Evolutionary conservation across 2,113 vertebrate genomes (phyloP).

Genomic region (Coreoperca whiteheadi): DNA sequence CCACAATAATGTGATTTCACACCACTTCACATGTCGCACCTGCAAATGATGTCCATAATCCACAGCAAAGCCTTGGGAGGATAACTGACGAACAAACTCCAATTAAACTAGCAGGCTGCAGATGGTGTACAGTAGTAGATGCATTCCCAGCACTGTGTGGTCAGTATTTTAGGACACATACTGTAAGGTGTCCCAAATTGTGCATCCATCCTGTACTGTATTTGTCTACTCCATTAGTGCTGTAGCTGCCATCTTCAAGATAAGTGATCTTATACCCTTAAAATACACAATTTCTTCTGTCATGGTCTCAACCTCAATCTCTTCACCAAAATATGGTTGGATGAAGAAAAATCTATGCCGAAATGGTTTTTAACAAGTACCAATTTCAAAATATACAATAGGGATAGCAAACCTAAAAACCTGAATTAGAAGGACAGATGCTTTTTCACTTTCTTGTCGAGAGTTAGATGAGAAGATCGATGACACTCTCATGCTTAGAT

Average conservation of each 20-base stretch:
- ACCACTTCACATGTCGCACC: constrained; percentile 22
- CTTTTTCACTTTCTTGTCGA: too few species aligned
- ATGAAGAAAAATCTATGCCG: neutral
- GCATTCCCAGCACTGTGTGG: neutral
- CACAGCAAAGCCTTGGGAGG: constrained; percentile 19
- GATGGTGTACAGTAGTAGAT: neutral
- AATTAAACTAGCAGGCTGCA: constrained; percentile 8
- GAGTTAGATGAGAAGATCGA: neutral
- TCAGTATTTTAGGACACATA: constrained; percentile 13
- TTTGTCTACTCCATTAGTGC: constrained; percentile 9
- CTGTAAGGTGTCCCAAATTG: constrained; percentile 2
- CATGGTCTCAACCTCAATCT: neutral
- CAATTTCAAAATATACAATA: neutral
- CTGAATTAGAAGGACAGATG: neutral
- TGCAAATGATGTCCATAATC: constrained; percentile 38
- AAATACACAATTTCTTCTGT: constrained; percentile 11
- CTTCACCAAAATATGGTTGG: neutral
- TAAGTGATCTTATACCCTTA: constrained; percentile 2
- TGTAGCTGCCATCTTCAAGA: constrained; percentile 14
- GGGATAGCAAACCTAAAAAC: neutral
- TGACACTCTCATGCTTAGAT: too few species aligned
- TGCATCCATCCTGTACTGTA: neutral
- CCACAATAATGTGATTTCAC: constrained; percentile 37
- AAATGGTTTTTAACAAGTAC: neutral
- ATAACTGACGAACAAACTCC: constrained; percentile 1